Percentiles rank a stretch among this genome's conserved stretches.
phyloP scores from a whole-genome alignment of 1,140 invertebrate genomes.

The Lucilia sericata region DNA sequence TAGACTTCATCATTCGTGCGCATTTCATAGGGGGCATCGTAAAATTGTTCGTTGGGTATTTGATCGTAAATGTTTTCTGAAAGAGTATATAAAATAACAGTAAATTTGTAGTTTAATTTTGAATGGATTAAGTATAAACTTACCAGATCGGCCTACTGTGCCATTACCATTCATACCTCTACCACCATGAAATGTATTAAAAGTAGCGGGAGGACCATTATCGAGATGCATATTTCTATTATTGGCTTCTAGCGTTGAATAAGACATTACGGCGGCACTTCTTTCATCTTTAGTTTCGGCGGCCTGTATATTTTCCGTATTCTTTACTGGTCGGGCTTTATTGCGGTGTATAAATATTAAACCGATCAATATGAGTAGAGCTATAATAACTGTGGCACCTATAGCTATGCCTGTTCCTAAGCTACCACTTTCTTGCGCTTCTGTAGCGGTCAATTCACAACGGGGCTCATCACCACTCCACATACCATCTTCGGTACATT shows the following conservation, averaged over 20 bases:
- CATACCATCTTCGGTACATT: slow-evolving; percentile 82
- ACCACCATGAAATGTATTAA: slow-evolving; percentile 64
- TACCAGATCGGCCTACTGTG: slow-evolving; percentile 52
- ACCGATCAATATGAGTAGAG: slow-evolving; percentile 80
- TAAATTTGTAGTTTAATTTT: background rate
- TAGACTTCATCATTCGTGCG: slow-evolving; percentile 76
- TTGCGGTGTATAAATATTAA: slow-evolving; percentile 77
- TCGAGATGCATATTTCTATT: slow-evolving; percentile 57
- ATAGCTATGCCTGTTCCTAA: slow-evolving; percentile 84
- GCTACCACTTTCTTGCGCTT: slow-evolving; percentile 77
- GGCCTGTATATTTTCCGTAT: slow-evolving; percentile 87
- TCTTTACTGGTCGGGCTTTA: slow-evolving; percentile 86
- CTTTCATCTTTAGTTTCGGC: slow-evolving; percentile 86
- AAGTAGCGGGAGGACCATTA: slow-evolving; percentile 60
- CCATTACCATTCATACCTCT: slow-evolving; percentile 49
- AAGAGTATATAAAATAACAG: slow-evolving; percentile 32
- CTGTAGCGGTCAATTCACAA: slow-evolving; percentile 76
- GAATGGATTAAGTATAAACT: background rate
- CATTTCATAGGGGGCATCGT: slow-evolving; percentile 73
- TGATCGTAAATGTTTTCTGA: slow-evolving; percentile 67
- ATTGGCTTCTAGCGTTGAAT: slow-evolving; percentile 72
- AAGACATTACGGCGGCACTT: slow-evolving; percentile 87
- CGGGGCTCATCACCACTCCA: slow-evolving; percentile 87
- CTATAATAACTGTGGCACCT: slow-evolving; percentile 81
- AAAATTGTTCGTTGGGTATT: slow-evolving; percentile 67